Evolutionary conservation across 2,113 vertebrate genomes (phyloP), one percentile per base, ranked within the genome.

Genomic region (Strix aluco): DNA sequence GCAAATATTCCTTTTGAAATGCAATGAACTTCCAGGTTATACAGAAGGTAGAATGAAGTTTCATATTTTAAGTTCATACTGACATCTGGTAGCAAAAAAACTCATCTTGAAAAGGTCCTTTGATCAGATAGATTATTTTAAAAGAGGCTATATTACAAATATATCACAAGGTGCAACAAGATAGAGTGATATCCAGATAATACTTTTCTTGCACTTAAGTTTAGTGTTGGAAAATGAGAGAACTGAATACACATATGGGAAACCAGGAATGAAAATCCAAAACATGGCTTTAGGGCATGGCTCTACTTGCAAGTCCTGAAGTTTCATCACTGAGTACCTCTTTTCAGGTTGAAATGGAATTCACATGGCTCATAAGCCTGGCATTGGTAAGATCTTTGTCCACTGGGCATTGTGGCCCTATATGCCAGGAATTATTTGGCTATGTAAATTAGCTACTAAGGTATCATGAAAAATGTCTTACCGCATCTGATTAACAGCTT

Each of bases 401-500:
- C 10, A 16, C 13, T 5, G 32, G 36, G 38, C 13, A 38, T 11
- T 49, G 58, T 32, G 15, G 25, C 40, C 15, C 58, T 34, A 2
- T 7, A 22, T 4, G 10, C 4, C 18, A 42, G 82, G 95, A 88
- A 90, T 73, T 44, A 2, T 38, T 57, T 49, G 58, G 34, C 19
- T 42, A 18, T 29, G 46, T 13, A n/a, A 81, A 63, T 72, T 30
- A 83, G 49, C 52, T 80, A 29, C 30, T 66, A 26, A 27, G 13
- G 15, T 10, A 47, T 11, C 7, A 1, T 6, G 34, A 61, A 36
- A 46, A 73, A 32, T 8, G 17, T n/a, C 98, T 98, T 96, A 99
- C 99, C 98, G 98, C 71, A 99, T 99, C 97, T 99, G 99, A 91
- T 94, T 97, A 81, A 97, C 55, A 2, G 98, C 98, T 95, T 99